Evolutionary conservation across 2,113 vertebrate genomes (phyloP).

Genomic region (Danio rerio): GRCz12tu NC_133191.1:46608501-46609000

Average conservation of each 20-base stretch:
- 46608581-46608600: no score
- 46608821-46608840: conserved; percentile 6
- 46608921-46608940: background rate
- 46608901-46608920: no score
- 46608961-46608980: background rate
- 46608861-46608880: background rate
- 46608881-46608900: background rate
- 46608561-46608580: background rate
- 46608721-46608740: background rate
- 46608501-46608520: no score
- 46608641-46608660: background rate
- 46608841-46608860: background rate
- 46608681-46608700: no score
- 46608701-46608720: no score
- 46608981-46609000: background rate
- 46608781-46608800: background rate
- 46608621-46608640: conserved; percentile 6
- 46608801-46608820: background rate
- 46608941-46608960: conserved; percentile 42
- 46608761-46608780: background rate
- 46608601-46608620: background rate
- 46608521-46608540: no score
- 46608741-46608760: background rate
- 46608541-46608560: background rate
- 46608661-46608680: background rate